Conservation (phyloP, 2,113 vertebrate genomes). For the Embiotoca jacksoni region DNA sequence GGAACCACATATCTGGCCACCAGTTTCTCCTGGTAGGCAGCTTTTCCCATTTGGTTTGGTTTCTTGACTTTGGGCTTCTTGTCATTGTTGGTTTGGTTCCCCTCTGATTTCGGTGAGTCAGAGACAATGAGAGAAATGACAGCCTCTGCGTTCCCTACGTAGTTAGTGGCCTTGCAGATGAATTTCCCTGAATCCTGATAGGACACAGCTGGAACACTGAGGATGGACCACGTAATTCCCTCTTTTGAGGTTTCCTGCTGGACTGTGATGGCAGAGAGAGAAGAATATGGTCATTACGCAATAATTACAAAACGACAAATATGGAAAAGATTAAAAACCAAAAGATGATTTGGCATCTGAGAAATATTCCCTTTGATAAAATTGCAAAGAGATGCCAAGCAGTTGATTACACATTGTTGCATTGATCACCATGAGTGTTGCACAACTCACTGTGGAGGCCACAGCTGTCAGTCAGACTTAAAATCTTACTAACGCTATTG, state of each 20-base stretch:
- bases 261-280: constrained; percentile 81
- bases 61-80: constrained; percentile 82
- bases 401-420: constrained; percentile 43
- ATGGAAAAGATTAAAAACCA: neutral
- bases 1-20: constrained; percentile 86
- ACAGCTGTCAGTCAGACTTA: constrained; percentile 64
- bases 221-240: constrained; percentile 93
- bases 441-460: constrained; percentile 46
- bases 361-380: constrained; percentile 11
- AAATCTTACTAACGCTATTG: constrained; percentile 27
- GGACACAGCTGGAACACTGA: constrained; percentile 90
- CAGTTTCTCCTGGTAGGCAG: constrained; percentile 89
- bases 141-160: constrained; percentile 90
- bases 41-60: constrained; percentile 80
- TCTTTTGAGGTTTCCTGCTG: constrained; percentile 93
- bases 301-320: neutral
- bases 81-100: constrained; percentile 71
- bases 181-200: constrained; percentile 94
- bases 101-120: constrained; percentile 83
- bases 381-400: neutral
- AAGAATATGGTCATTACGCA: neutral
- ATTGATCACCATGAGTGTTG: constrained; percentile 48
- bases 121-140: constrained; percentile 91
- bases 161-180: constrained; percentile 94
- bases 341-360: neutral